Base-by-base conservation (phyloP, 35 echinoderm and acorn worm genomes). In the Lytechinus variegatus region DNA sequence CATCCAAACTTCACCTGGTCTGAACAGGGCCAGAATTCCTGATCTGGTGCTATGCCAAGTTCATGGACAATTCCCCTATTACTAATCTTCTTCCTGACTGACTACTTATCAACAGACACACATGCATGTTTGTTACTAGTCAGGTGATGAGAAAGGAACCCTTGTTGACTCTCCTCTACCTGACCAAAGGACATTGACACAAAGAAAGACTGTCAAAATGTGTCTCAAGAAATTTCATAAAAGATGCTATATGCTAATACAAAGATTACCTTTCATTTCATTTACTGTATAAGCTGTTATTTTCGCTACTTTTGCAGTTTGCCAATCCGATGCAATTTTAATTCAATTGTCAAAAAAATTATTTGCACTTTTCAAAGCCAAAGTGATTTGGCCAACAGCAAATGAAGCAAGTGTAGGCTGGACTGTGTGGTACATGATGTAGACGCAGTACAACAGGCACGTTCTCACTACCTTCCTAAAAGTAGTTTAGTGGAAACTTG, bases 51-150 rank as follows among this genome's bases (percentile, higher is more conserved):
- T 24, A 79, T 79, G 66, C 66, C 66, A 79, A 79, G 66, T 79
- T 79, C 66, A 79, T 79, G 66, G 66, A 79, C 66, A 79, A 79
- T 79, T 79, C 66, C 66, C 66, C 66, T 24, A 79, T 79, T 79
- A 24, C 66, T 24, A 79, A 16, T 24, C 66, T 79, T 79, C 66
- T 79, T 79, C 66, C 66, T 79, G 66, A 79, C 21, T 79, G 16
- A 24, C 66, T 79, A 24, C 66, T 79, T 79, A 79, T 79, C 66
- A 24, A 79, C 16, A 7, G 19, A 14, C 19, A 79, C 66, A 79
- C 66, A 79, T 79, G 66, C n/a, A 79, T 79, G 66, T 79, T 79
- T 79, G 66, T 79, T 14, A 79, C 57, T 44, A 10, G n/a, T 16
- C 19, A 79, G 66, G 66, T 79, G 66, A 79, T 79, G 66, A 79